phyloP scores from a whole-genome alignment of 2,888 invertebrate genomes.

The Elegia similella region DNA sequence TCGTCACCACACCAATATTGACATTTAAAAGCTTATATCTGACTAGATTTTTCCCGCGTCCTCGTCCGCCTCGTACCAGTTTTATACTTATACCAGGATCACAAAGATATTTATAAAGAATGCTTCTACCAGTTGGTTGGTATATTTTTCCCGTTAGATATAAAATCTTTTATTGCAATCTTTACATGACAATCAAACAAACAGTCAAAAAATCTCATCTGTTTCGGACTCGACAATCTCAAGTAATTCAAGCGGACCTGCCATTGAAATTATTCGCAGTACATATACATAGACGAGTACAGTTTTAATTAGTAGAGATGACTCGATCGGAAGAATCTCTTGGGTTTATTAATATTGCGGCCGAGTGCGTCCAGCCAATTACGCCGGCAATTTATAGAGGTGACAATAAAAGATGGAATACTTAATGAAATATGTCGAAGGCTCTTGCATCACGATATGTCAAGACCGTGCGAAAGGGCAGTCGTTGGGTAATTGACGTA shows the following conservation, averaged over 20 bases:
- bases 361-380: constrained; percentile 4
- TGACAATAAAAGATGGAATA: constrained; percentile 21
- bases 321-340: constrained; percentile 4
- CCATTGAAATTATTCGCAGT: no score
- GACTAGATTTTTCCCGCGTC: background rate
- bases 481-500: constrained; percentile 42
- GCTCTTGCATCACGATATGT: constrained; percentile 57
- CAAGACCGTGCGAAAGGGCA: constrained; percentile 67
- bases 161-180: no score
- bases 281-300: no score
- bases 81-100: no score
- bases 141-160: no score
- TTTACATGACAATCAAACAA: no score
- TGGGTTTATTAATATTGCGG: constrained; percentile 9
- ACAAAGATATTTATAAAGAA: no score
- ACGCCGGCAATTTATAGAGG: constrained; percentile 12
- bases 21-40: constrained; percentile 3
- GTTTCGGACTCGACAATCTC: no score
- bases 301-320: background rate
- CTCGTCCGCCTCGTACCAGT: no score
- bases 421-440: constrained; percentile 27
- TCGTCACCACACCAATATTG: background rate
- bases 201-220: no score
- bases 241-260: no score
- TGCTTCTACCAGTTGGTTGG: no score